Evolutionary conservation across 2,797 vertebrate genomes (phyloP).

Genomic region (Myotis pilosus): DNA sequence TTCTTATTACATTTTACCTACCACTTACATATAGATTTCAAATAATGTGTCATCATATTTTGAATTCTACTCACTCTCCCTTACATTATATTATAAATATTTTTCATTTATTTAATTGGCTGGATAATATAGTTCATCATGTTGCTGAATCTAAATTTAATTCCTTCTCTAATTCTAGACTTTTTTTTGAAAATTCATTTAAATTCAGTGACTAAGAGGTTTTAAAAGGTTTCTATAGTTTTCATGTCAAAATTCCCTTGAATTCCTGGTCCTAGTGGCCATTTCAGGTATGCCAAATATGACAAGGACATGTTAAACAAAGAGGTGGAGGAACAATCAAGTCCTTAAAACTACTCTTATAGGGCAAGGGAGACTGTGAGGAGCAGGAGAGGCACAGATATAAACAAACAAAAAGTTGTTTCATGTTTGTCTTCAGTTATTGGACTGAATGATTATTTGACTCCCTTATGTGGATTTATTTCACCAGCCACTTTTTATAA

Average conservation of each 20-base stretch:
- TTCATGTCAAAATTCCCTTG: background rate
- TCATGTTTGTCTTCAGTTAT: background rate
- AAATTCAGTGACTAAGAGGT: background rate
- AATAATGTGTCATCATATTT: background rate
- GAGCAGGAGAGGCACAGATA: background rate
- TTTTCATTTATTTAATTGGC: background rate
- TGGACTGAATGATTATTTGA: background rate
- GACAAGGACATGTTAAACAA: background rate
- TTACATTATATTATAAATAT: background rate
- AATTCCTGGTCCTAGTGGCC: background rate
- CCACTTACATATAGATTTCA: background rate
- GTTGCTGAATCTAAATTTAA: background rate
- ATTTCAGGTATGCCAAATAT: background rate
- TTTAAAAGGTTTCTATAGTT: background rate
- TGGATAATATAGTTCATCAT: background rate
- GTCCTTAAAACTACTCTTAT: background rate
- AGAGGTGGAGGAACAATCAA: background rate
- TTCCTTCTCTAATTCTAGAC: background rate
- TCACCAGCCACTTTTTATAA: constrained; percentile 1
- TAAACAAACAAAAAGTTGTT: background rate
- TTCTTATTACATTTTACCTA: constrained; percentile 14
- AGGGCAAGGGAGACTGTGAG: too few relatives aligned
- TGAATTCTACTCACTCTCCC: background rate
- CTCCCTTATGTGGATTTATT: background rate
- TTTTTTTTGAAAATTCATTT: background rate